These are phyloP conservation scores for Bursaphelenchus okinawaensis DNA, from an alignment of 2,888 invertebrate species.

Conservation along the genomic window DNA sequence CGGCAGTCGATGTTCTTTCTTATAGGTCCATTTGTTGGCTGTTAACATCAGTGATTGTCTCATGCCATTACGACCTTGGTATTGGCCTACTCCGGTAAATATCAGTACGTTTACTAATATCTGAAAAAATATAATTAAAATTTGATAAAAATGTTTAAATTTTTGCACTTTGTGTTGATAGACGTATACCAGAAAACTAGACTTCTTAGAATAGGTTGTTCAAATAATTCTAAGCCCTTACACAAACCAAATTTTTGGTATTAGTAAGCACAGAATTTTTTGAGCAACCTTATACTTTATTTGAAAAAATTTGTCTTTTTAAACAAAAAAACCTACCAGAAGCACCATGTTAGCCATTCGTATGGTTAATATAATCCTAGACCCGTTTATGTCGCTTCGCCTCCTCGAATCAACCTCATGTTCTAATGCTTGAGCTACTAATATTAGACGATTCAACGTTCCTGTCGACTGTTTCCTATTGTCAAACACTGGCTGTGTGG, in stretches of 20 bases:
- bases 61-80: constrained; percentile 35
- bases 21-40: constrained; percentile 49
- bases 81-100: constrained; percentile 53
- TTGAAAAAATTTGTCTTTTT: not conserved
- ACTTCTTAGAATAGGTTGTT: not conserved
- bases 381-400: constrained; percentile 46
- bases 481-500: constrained; percentile 2
- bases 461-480: constrained; percentile 49
- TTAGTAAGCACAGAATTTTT: not conserved
- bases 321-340: constrained; percentile 2
- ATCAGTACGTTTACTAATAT: constrained; percentile 47
- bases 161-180: not conserved
- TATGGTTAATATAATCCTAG: constrained; percentile 48
- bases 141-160: not conserved
- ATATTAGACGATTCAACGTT: constrained; percentile 51
- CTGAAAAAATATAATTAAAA: constrained; percentile 38
- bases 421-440: constrained; percentile 53
- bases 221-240: too few species aligned
- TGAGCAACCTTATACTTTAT: not conserved
- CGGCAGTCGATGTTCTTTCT: constrained; percentile 32
- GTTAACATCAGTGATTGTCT: constrained; percentile 42
- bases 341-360: constrained; percentile 51
- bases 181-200: too few species aligned
- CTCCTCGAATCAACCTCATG: constrained; percentile 46
- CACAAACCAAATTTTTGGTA: not conserved